Evolutionary conservation across 2,113 vertebrate species (phyloP), one percentile per base, ranked within the genome.

Genomic region (Callopanchax toddi): DNA sequence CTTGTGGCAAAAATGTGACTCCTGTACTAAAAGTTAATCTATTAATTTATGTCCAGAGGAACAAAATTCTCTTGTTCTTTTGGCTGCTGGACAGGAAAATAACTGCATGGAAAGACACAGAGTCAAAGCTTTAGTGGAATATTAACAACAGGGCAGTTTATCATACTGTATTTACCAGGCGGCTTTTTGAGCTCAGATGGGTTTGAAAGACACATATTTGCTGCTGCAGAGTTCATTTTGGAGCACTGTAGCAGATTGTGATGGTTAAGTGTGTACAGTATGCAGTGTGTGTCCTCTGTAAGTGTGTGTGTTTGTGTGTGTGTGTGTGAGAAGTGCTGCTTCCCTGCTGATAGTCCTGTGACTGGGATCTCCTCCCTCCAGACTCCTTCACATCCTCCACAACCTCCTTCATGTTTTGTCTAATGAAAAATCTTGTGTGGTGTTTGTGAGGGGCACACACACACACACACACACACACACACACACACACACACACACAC

Each of bases 321-420:
- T 17, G 11, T 51, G 36, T n/a, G 39, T 56, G 55, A 3, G 54
- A 80, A 52, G 42, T 55, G 71, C 55, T 76, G 71, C 56, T 29
- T 78, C 68, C 76, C 78, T 82, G 72, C 81, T 86, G 83, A 89
- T 70, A 77, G 85, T 89, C 78, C 84, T 83, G 84, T 89, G 82
- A 86, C 80, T 60, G 34, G 23, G 29, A 53, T 68, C 65, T 76
- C 67, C 56, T 76, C 60, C 74, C 55, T 56, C 50, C 51, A 62
- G 56, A 65, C 73, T 78, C 67, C 76, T 69, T 56, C 52, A 29
- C 61, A 70, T 78, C 48, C 49, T 50, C 26, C 72, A 63, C 70
- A 39, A 64, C 71, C 76, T 78, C 75, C 62, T 68, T 74, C 81
- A 81, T 82, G 81, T 74, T 83, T 79, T 71, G 52, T 58, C 62